Conservation (phyloP, 2,888 invertebrate genomes). For the Heterodera filipjevi region DNA sequence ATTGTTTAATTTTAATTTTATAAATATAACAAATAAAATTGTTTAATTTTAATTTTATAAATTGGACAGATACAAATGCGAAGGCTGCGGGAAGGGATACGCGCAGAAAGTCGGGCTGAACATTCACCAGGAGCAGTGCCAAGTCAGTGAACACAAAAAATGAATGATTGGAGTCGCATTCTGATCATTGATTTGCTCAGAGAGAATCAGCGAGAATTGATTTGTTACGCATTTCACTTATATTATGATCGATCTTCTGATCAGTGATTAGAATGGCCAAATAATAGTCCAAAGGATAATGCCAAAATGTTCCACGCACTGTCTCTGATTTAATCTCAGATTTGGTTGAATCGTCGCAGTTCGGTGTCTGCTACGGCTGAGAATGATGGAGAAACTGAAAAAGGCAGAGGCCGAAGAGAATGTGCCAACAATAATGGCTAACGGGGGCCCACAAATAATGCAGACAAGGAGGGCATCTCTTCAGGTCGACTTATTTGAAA, state of each 20-base stretch:
- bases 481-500: not conserved
- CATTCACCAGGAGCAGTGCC: slow-evolving; percentile 62
- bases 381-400: not conserved
- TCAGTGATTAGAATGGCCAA: not conserved
- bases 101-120: slow-evolving; percentile 62
- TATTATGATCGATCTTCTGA: too few relatives aligned
- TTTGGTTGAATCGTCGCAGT: slow-evolving; percentile 4
- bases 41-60: slow-evolving; percentile 36
- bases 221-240: too few relatives aligned
- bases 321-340: not conserved
- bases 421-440: not conserved
- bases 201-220: too few relatives aligned
- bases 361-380: not conserved
- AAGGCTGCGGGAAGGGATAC: slow-evolving; percentile 59
- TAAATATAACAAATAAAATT: slow-evolving; percentile 47
- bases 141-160: slow-evolving; percentile 27
- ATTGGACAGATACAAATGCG: slow-evolving; percentile 51
- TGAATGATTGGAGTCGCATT: too few relatives aligned
- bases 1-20: not conserved
- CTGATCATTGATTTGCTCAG: too few relatives aligned
- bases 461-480: not conserved
- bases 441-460: not conserved
- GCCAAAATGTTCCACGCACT: too few relatives aligned
- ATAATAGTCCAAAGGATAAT: too few relatives aligned
- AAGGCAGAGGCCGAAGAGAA: not conserved